Base-by-base conservation (phyloP, 2,888 invertebrate species). In the Allolobophora icterica region DNA sequence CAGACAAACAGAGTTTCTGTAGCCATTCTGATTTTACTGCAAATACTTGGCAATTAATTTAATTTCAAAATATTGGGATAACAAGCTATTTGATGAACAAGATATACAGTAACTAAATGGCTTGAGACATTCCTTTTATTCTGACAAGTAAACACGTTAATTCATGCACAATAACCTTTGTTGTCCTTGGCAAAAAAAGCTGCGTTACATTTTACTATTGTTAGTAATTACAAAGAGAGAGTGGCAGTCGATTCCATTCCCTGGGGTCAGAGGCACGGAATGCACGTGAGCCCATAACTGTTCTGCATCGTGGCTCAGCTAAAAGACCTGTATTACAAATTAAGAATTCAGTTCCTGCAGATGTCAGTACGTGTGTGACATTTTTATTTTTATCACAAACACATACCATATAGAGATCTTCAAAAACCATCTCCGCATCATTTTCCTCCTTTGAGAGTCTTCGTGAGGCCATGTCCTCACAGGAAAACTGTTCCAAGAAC, bases 351-450 rank as follows among this genome's bases (percentile, higher is more conserved):
- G 30, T 71, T 71, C 2, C 11, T n/a, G 13, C 30, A 71, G 30
- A 71, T 71, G 17, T 71, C 30, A 17, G 30, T 58, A 30, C 24
- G 11, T 71, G 24, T 52, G 21, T 21, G 52, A 42, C 42, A 52
- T 52, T 52, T 52, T 52, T 21, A 24, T 52, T 21, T 52, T 52
- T 24, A 52, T 52, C 52, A 52, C 71, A 58, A 24, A 58, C 24
- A 30, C 58, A n/a, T 15, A 92, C 92, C 90, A 91, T 92, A 87
- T 90, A 92, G 93, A 99, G 96, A 96, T 99, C 99, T 96, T 99
- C 99, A 95, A 99, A 99, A 94, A 98, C 96, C 92, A 94, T 94
- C 93, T 95, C 95, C 17, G 95, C 95, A 24, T 93, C 93, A 30
- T 93, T 94, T 92, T 95, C 95, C 34, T 71, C 40, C 24, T 91